Conservation (phyloP, 2,888 invertebrate species). For the Sesia bembeciformis region DNA sequence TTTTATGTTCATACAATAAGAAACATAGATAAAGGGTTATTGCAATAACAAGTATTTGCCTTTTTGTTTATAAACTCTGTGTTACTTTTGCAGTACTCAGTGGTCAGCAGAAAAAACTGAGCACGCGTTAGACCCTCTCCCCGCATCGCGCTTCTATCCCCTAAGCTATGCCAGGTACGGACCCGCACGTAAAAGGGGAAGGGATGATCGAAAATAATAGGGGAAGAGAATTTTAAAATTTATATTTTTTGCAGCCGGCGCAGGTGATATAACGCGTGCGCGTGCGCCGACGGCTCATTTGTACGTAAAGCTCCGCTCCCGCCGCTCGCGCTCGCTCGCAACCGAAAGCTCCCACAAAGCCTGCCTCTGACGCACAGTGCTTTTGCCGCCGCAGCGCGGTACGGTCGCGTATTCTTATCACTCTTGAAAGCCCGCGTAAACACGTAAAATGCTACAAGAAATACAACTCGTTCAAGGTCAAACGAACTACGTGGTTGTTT, state of each 20-base stretch:
- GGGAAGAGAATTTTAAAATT: slow-evolving; percentile 73
- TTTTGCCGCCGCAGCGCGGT: slow-evolving; percentile 46
- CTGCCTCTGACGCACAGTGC: slow-evolving; percentile 40
- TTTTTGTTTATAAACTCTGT: neutral
- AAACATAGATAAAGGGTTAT: too few species aligned
- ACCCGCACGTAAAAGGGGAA: slow-evolving; percentile 68
- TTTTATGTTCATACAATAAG: too few species aligned
- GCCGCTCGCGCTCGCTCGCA: slow-evolving; percentile 32
- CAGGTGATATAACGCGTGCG: slow-evolving; percentile 73
- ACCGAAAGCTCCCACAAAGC: slow-evolving; percentile 39
- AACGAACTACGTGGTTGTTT: slow-evolving; percentile 77
- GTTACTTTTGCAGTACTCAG: slow-evolving; percentile 17
- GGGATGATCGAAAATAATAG: slow-evolving; percentile 75
- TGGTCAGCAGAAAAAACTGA: slow-evolving; percentile 60
- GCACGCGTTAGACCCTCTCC: slow-evolving; percentile 57
- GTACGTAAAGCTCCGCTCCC: slow-evolving; percentile 59
- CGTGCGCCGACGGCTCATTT: slow-evolving; percentile 69
- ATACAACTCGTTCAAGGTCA: slow-evolving; percentile 71
- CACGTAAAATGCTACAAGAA: slow-evolving; percentile 69
- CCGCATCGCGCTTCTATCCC: slow-evolving; percentile 28
- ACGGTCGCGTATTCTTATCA: slow-evolving; percentile 37
- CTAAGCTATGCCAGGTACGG: slow-evolving; percentile 62
- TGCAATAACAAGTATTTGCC: too few species aligned
- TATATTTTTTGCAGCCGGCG: slow-evolving; percentile 75
- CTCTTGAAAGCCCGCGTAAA: slow-evolving; percentile 35